Evolutionary conservation across 2,888 invertebrate genomes (phyloP).

Genomic region (Dynastes tityus): DNA sequence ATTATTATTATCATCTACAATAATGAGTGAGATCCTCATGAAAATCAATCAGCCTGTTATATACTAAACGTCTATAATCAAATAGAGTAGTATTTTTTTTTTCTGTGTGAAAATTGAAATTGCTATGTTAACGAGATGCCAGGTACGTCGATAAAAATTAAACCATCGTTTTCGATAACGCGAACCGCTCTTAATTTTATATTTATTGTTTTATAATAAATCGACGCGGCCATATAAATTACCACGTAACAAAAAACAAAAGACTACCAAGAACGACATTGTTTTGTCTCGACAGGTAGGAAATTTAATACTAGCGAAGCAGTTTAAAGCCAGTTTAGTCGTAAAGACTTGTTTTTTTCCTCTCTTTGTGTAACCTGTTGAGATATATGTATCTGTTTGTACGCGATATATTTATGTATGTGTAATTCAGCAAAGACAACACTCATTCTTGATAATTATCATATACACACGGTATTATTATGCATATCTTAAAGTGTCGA

Average conservation of each 20-base stretch:
- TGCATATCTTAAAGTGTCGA: constrained; percentile 12
- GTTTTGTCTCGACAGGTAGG: constrained; percentile 47
- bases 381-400: constrained; percentile 31
- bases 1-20: too few relatives aligned
- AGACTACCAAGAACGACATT: constrained; percentile 41
- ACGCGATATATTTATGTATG: constrained; percentile 28
- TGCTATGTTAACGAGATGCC: neutral
- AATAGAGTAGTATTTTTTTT: too few relatives aligned
- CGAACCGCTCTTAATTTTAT: neutral
- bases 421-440: constrained; percentile 21
- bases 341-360: constrained; percentile 41
- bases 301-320: constrained; percentile 45
- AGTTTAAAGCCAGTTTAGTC: constrained; percentile 47
- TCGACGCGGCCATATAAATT: constrained; percentile 32
- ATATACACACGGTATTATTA: neutral
- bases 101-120: neutral
- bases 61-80: too few relatives aligned
- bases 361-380: constrained; percentile 42
- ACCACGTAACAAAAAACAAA: constrained; percentile 27
- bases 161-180: constrained; percentile 4
- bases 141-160: constrained; percentile 14
- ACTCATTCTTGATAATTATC: constrained; percentile 9
- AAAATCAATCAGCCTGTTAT: too few relatives aligned
- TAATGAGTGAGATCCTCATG: too few relatives aligned
- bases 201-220: constrained; percentile 37